Evolutionary conservation across 2,113 vertebrate genomes (phyloP), one percentile per base, ranked within the genome.

Genomic region (Clinocottus analis): DNA sequence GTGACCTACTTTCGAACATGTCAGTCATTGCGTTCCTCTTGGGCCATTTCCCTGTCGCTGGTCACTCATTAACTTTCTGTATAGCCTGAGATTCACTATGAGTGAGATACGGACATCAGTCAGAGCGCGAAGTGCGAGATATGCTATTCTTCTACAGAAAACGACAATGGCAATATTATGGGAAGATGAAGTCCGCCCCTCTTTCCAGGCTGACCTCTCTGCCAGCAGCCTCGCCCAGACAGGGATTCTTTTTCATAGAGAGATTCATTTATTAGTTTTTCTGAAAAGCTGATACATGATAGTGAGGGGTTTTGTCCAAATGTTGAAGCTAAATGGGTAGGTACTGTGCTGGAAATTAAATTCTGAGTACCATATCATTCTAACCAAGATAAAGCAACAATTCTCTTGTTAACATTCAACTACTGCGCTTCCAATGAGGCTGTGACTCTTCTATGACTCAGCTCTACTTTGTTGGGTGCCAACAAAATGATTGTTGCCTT

Each of bases 1-100:
- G 17, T 87, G 89, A 87, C 89, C 90, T 89, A 91, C 74, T 91
- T 93, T 64, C 29, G 7, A 60, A 62, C 49, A 63, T 53, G 76
- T 84, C 85, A 62, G 70, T 75, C 72, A 69, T 76, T 82, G 45
- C 5, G 19, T 69, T 82, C 60, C 74, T 88, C 72, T 60, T 10
- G 63, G 67, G 79, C 49, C n/a, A 35, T 83, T 82, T 87, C 75
- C 75, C 65, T 31, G 45, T 77, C 45, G 31, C 73, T 70, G 83
- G 88, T 80, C 89, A 82, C 65, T 84, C 64, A 77, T 91, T 85
- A 80, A 76, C 68, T 86, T 62, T 55, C 71, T 62, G 45, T 64
- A 55, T 45, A 21, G 66, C 10, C 64, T 74, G 64, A 27, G 27
- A 63, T 87, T 82, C 80, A 73, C 61, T 76, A 64, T 88, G 70